Percentiles rank a stretch among this genome's conserved stretches.
Evolutionary conservation across 2,888 invertebrate species (phyloP).

Genomic region (Acanthococcus lagerstroemiae): DNA sequence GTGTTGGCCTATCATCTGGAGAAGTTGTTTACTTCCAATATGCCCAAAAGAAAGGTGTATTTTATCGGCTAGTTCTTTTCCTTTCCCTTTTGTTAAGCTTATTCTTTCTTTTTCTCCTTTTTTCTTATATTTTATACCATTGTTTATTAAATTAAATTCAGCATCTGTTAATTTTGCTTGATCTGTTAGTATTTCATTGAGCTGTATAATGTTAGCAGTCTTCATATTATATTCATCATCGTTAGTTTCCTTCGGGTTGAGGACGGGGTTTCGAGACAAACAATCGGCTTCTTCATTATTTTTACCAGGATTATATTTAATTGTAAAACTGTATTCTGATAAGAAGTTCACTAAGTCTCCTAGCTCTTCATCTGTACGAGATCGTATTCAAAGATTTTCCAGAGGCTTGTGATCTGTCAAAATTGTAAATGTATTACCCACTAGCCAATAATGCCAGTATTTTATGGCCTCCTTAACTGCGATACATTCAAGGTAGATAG

Average conservation of each 20-base stretch:
- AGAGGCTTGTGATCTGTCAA: conserved; percentile 33
- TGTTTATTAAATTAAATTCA: conserved; percentile 2
- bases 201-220: not conserved
- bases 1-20: conserved; percentile 20
- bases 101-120: conserved; percentile 31
- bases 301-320: conserved; percentile 35
- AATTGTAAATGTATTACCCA: conserved; percentile 22
- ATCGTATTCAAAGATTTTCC: too few species aligned
- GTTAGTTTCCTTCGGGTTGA: conserved; percentile 24
- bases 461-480: conserved; percentile 14
- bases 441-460: conserved; percentile 32
- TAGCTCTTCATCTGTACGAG: too few species aligned
- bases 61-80: conserved; percentile 31
- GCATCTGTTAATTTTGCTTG: conserved; percentile 8
- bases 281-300: conserved; percentile 35
- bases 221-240: not conserved
- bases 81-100: conserved; percentile 32
- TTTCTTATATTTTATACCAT: conserved; percentile 30
- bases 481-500: not conserved
- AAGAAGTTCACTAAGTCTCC: conserved; percentile 35
- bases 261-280: conserved; percentile 34
- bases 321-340: conserved; percentile 34
- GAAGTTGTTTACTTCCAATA: conserved; percentile 31
- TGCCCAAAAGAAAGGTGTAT: conserved; percentile 32
- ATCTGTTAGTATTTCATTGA: conserved; percentile 33